Evolutionary conservation across 1,140 invertebrate genomes (phyloP).

Genomic region (Drosophila bocki): DNA sequence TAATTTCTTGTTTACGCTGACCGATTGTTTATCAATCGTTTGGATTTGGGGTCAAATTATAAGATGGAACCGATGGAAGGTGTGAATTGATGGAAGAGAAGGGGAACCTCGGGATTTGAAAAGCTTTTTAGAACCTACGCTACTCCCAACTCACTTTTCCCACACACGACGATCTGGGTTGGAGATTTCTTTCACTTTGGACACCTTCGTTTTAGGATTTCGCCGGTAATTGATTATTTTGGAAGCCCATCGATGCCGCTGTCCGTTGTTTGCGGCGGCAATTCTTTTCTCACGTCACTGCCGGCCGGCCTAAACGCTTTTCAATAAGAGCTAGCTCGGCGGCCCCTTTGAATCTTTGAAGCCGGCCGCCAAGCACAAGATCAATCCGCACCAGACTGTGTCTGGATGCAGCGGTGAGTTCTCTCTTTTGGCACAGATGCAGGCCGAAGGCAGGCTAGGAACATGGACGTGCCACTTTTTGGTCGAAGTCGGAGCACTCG

Average conservation of each 20-base stretch:
- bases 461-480: constrained; percentile 59
- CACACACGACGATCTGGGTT: constrained; percentile 48
- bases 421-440: constrained; percentile 60
- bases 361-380: constrained; percentile 46
- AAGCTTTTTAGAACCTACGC: constrained; percentile 43
- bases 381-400: constrained; percentile 39
- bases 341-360: constrained; percentile 33
- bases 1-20: constrained; percentile 39
- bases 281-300: constrained; percentile 61
- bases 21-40: constrained; percentile 45
- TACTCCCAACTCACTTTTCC: constrained; percentile 31
- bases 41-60: constrained; percentile 21
- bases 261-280: constrained; percentile 20
- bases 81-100: constrained; percentile 13
- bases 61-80: constrained; percentile 14
- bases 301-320: constrained; percentile 46
- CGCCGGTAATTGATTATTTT: constrained; percentile 57
- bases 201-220: constrained; percentile 42
- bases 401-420: constrained; percentile 18
- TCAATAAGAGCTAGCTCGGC: constrained; percentile 32
- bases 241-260: constrained; percentile 43
- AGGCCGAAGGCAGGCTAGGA: constrained; percentile 20
- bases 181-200: constrained; percentile 30
- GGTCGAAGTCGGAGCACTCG: constrained; percentile 34
- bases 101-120: constrained; percentile 8